These are phyloP conservation scores for Pomatorhinus ruficollis DNA, from an alignment of 2,113 vertebrate species.

Conservation along the genomic window DNA sequence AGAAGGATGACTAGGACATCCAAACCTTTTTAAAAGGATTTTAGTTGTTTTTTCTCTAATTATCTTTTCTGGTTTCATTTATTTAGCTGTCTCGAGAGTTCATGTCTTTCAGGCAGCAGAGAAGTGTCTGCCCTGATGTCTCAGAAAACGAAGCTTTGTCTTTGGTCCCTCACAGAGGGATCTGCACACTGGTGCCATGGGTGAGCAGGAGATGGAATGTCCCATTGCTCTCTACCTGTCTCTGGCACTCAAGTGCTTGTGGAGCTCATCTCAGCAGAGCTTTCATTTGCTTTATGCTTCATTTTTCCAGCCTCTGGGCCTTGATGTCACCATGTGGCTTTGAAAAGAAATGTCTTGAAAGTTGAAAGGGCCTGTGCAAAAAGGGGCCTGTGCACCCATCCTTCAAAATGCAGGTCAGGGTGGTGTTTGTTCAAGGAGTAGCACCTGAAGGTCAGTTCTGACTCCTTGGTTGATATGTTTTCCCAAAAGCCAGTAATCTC, in stretches of 20 bases:
- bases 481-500: background rate
- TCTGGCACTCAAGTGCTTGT: background rate
- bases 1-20: background rate
- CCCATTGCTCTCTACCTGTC: rapidly evolving
- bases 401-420: background rate
- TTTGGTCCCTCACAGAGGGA: background rate
- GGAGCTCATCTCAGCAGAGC: background rate
- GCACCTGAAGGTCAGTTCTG: background rate
- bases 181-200: background rate
- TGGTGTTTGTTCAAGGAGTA: background rate
- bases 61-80: background rate
- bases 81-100: background rate
- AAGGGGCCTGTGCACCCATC: background rate
- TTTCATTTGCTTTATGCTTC: background rate
- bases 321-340: background rate
- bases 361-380: background rate
- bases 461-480: background rate
- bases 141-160: background rate
- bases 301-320: background rate
- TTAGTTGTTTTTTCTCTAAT: background rate
- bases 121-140: background rate
- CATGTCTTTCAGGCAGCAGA: background rate
- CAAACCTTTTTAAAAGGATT: background rate
- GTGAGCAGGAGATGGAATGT: background rate
- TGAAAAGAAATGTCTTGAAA: background rate